Evolutionary conservation across 2,113 vertebrate species (phyloP).

Genomic region (Limnothrissa miodon): DNA sequence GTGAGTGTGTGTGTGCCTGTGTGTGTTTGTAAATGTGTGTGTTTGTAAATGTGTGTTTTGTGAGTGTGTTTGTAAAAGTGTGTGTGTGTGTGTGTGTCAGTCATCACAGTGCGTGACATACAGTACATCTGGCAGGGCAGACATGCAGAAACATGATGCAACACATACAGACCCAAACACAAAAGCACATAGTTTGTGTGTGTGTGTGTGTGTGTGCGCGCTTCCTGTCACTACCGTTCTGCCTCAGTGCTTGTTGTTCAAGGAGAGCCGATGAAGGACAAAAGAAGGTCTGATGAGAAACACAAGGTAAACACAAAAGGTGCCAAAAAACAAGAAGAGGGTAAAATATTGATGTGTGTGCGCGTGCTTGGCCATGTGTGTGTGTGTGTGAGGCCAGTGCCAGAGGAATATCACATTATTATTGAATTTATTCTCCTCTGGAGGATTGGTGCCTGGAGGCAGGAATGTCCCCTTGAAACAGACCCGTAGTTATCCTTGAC

Average conservation of each 20-base stretch:
- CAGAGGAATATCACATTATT: neutral
- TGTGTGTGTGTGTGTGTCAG: slow-evolving; percentile 1
- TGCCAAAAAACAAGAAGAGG: neutral
- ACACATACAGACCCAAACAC: neutral
- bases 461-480: neutral
- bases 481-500: neutral
- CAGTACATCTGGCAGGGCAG: neutral
- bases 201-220: slow-evolving; percentile 1
- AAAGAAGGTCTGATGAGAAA: neutral
- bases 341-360: neutral
- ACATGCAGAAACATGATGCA: neutral
- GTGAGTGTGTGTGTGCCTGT: neutral
- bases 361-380: neutral
- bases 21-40: neutral
- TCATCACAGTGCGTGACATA: neutral
- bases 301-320: neutral
- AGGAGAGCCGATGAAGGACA: neutral
- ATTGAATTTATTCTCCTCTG: neutral
- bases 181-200: slow-evolving; percentile 1
- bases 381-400: neutral
- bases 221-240: slow-evolving; percentile 17
- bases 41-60: too few species aligned
- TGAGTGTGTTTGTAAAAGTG: neutral
- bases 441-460: neutral
- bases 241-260: neutral